phyloP scores from a whole-genome alignment of 2,888 invertebrate species.

The Incurvaria masculella region DNA sequence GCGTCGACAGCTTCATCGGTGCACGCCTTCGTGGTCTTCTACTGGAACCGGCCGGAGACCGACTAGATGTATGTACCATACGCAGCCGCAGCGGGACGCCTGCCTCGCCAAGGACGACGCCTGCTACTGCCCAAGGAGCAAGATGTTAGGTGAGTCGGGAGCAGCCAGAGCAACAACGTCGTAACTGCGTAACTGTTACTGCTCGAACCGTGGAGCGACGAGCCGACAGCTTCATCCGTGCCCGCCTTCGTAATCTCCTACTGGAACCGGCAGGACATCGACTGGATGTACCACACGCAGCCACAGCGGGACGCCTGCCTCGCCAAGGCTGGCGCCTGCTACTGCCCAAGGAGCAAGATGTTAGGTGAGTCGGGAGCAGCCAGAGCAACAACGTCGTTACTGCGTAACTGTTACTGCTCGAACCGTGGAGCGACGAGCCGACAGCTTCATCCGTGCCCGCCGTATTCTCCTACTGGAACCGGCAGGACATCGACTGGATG shows the following conservation, averaged over 20 bases:
- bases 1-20: slow-evolving; percentile 61
- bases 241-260: slow-evolving; percentile 69
- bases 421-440: slow-evolving; percentile 71
- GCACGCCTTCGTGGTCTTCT: slow-evolving; percentile 66
- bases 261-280: slow-evolving; percentile 58
- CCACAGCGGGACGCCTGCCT: slow-evolving; percentile 62
- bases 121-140: too few species aligned
- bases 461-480: slow-evolving; percentile 61
- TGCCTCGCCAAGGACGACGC: slow-evolving; percentile 56
- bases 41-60: slow-evolving; percentile 57
- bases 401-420: slow-evolving; percentile 59
- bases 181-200: slow-evolving; percentile 53
- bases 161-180: too few species aligned
- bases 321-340: slow-evolving; percentile 55
- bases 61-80: slow-evolving; percentile 69
- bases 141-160: slow-evolving; percentile 63
- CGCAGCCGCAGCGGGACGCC: slow-evolving; percentile 61
- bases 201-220: slow-evolving; percentile 70
- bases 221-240: slow-evolving; percentile 59
- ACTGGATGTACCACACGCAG: slow-evolving; percentile 66
- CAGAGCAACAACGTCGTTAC: too few species aligned
- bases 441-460: slow-evolving; percentile 61
- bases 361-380: slow-evolving; percentile 63
- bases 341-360: slow-evolving; percentile 70
- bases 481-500: slow-evolving; percentile 64